Evolutionary conservation across 2,888 invertebrate species (phyloP).

Genomic region (Parasteatoda lunata): DNA sequence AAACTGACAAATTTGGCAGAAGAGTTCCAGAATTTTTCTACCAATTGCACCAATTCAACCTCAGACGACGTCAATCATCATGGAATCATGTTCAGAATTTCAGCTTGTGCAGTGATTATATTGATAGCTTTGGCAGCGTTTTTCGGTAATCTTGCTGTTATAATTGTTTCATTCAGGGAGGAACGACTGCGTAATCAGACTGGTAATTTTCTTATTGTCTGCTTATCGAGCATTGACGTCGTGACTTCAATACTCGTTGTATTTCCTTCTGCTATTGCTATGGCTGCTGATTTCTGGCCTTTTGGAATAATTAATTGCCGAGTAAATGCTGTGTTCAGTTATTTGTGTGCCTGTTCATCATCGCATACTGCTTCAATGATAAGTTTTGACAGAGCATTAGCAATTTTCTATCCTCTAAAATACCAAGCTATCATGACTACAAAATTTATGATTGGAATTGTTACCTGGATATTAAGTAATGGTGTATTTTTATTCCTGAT

Average conservation of each 20-base stretch:
- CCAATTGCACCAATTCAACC: too few relatives aligned
- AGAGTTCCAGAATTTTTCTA: too few relatives aligned
- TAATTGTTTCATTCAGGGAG: conserved; percentile 26
- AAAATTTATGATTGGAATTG: neutral
- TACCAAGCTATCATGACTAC: conserved; percentile 71
- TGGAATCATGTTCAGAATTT: neutral
- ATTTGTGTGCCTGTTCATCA: conserved; percentile 74
- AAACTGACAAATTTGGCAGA: too few relatives aligned
- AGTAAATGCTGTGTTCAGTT: conserved; percentile 73
- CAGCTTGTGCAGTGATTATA: conserved; percentile 15
- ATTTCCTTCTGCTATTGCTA: conserved; percentile 34
- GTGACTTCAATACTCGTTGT: conserved; percentile 44
- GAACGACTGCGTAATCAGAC: conserved; percentile 30
- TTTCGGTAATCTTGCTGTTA: conserved; percentile 38
- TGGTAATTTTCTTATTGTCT: conserved; percentile 33
- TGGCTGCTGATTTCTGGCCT: conserved; percentile 47
- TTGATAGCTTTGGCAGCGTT: conserved; percentile 29
- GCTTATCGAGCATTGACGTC: conserved; percentile 31
- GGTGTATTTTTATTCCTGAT: neutral
- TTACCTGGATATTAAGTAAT: neutral
- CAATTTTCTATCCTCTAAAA: conserved; percentile 72
- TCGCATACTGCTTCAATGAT: conserved; percentile 74
- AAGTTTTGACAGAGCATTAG: conserved; percentile 73
- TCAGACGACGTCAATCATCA: neutral
- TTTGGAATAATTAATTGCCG: conserved; percentile 70